These are phyloP conservation scores for Liposcelis brunnea DNA, from an alignment of 2,888 invertebrate species.

Conservation along the genomic window DNA sequence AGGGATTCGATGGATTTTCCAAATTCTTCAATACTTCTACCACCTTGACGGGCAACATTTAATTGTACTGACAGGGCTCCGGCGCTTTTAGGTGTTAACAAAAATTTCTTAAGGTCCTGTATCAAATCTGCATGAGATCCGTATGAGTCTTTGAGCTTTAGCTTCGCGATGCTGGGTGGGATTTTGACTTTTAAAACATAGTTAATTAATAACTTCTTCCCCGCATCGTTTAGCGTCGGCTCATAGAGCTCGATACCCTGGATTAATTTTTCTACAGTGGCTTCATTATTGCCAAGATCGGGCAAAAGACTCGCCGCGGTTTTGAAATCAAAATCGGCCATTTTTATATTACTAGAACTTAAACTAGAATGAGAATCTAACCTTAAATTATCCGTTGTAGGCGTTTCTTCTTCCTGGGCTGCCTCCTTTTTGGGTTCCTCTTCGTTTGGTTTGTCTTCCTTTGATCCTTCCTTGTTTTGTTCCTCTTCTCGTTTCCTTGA, in stretches of 20 bases:
- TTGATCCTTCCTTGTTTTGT: no score
- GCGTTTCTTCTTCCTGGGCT: no score
- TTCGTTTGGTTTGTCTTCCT: no score
- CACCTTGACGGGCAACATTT: constrained; percentile 12
- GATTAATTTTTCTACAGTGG: constrained; percentile 12
- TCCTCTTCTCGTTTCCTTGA: no score
- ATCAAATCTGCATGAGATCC: not conserved
- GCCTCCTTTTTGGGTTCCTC: no score
- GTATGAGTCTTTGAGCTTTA: constrained; percentile 8
- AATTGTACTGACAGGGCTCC: constrained; percentile 13
- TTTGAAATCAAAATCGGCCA: no score
- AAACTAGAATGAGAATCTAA: no score
- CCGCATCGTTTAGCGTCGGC: constrained; percentile 13
- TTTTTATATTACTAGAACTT: no score
- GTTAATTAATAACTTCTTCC: constrained; percentile 15
- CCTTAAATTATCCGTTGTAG: no score
- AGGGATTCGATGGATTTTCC: no score
- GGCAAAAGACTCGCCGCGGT: no score
- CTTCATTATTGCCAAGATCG: no score
- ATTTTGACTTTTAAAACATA: constrained; percentile 16
- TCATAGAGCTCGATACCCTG: constrained; percentile 17
- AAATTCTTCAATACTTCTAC: constrained; percentile 13
- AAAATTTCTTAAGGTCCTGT: constrained; percentile 13
- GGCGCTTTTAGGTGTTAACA: constrained; percentile 14
- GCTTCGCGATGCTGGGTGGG: constrained; percentile 14